A percentile compares a stretch with the other conserved stretches of the same genome.
Evolutionary conservation across 2,888 invertebrate species (phyloP).

Genomic region (Metallyticus violacea): DNA sequence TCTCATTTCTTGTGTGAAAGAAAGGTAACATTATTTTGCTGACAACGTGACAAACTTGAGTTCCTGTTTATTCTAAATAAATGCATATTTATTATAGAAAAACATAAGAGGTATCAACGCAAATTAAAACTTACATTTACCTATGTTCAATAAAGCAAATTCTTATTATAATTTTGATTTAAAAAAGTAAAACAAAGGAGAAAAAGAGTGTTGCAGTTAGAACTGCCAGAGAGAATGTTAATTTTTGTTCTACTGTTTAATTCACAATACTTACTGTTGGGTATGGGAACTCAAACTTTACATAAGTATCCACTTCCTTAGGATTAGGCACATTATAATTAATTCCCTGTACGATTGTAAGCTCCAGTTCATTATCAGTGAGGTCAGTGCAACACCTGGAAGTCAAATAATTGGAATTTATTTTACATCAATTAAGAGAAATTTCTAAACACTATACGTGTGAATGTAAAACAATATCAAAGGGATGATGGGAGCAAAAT

Average conservation of each 20-base stretch:
- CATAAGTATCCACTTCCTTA: constrained; percentile 88
- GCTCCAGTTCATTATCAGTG: constrained; percentile 84
- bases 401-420: constrained; percentile 22
- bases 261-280: constrained; percentile 62
- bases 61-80: too few relatives aligned
- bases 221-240: too few relatives aligned
- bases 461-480: too few relatives aligned
- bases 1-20: too few relatives aligned
- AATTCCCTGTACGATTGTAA: constrained; percentile 81
- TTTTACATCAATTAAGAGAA: too few relatives aligned
- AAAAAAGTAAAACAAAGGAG: background rate
- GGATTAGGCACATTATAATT: constrained; percentile 80
- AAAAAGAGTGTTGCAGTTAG: background rate
- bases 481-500: too few relatives aligned
- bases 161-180: background rate
- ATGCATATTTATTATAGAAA: too few relatives aligned
- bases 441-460: too few relatives aligned
- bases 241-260: background rate
- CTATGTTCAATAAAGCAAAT: background rate
- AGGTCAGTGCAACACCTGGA: constrained; percentile 82
- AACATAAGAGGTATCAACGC: too few relatives aligned
- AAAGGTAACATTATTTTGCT: too few relatives aligned
- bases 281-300: constrained; percentile 89
- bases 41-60: too few relatives aligned
- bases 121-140: background rate